Evolutionary conservation across 2,888 invertebrate species (phyloP).

Genomic region (Dorcus parallelipipedus): DNA sequence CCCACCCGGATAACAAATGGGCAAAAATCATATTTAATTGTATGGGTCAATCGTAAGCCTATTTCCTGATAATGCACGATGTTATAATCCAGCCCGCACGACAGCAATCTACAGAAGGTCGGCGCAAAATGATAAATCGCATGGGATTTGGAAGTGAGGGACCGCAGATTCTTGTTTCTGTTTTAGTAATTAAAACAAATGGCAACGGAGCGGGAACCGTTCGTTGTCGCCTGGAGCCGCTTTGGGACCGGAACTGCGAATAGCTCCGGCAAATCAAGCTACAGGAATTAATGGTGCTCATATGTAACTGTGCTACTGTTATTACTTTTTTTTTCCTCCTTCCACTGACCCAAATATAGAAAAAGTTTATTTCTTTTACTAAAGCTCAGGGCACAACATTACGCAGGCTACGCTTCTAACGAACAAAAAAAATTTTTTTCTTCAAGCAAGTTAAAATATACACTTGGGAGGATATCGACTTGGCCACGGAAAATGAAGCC

Average conservation of each 20-base stretch:
- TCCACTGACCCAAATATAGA: too few relatives aligned
- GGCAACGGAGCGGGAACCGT: conserved; percentile 32
- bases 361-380: too few relatives aligned
- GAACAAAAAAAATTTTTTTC: too few relatives aligned
- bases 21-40: too few relatives aligned
- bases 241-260: conserved; percentile 33
- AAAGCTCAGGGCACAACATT: too few relatives aligned
- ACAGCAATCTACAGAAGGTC: conserved; percentile 19
- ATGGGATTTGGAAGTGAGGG: conserved; percentile 32
- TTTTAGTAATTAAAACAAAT: conserved; percentile 42
- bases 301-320: conserved; percentile 33
- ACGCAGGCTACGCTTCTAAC: too few relatives aligned
- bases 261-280: conserved; percentile 32
- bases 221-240: conserved; percentile 33
- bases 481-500: too few relatives aligned
- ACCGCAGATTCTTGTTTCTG: conserved; percentile 40
- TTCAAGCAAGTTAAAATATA: too few relatives aligned
- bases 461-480: too few relatives aligned
- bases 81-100: conserved; percentile 14
- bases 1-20: not conserved
- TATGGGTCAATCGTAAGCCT: too few relatives aligned
- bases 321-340: conserved; percentile 23
- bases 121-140: conserved; percentile 34
- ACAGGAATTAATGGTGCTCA: conserved; percentile 36
- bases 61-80: conserved; percentile 15